Base-by-base conservation (phyloP, 2,888 invertebrate genomes). In the Melitaea athalia region DNA sequence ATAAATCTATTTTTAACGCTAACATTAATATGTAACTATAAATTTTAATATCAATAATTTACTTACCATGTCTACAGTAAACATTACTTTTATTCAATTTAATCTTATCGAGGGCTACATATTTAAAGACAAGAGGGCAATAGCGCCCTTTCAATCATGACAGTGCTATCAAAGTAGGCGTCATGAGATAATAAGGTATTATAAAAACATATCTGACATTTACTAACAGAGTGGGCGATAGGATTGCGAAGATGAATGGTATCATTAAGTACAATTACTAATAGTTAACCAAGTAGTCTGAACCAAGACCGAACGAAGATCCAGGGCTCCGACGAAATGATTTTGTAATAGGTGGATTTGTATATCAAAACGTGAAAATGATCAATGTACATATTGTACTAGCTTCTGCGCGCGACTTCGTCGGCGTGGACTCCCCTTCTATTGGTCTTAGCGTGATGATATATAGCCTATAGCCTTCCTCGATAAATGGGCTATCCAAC, bases 161-260 rank as follows among this genome's bases (percentile, higher is more conserved):
- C 47, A 24, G 31, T 57, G 33, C 59, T 67, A 60, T 63, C 63
- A 57, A 71, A 66, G 63, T 66, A 57, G 50, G 65, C 61, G 59
- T 60, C 61, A 43, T 60, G 59, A 72, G 68, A 73, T 68, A 68
- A 73, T 68, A 68, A 63, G 47, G 64, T 68, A 63, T 65, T 57
- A 57, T 68, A 70, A 63, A 59, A 71, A 71, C 68, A 63, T 62
- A 61, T 75, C 69, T 79, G 84, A 81, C 84, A 82, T 79, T 78
- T 80, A 72, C 76, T 80, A 82, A 82, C 81, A 80, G 79, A 78
- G 85, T 85, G 84, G 85, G 85, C 78, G 85, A 79, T 74, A 71
- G 70, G 65, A 79, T 75, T 77, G 69, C 67, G 66, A 67, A 79
- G 81, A 86, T 78, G 78, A 80, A 84, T 82, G 78, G 77, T 77